These are phyloP conservation scores for Tetragnatha versicolor DNA, from an alignment of 1,140 invertebrate species.

Conservation along the genomic window DNA sequence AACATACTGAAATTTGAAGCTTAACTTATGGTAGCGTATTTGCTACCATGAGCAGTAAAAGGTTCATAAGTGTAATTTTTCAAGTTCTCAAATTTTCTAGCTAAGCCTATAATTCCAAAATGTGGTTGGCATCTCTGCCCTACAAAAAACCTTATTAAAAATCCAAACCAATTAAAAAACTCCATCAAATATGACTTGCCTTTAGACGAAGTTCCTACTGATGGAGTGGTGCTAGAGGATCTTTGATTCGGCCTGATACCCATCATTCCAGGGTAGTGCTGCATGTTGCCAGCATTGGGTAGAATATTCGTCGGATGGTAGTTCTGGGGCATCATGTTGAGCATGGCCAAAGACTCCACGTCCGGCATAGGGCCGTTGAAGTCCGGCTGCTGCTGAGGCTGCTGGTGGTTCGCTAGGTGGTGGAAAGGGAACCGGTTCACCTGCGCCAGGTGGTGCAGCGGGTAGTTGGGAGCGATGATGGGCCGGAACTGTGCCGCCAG, in stretches of 20 bases:
- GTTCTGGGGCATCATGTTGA: slow-evolving; percentile 42
- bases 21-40: too few relatives aligned
- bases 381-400: slow-evolving; percentile 55
- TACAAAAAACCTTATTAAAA: too few relatives aligned
- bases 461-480: slow-evolving; percentile 23
- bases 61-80: too few relatives aligned
- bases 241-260: slow-evolving; percentile 48
- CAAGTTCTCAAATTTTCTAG: too few relatives aligned
- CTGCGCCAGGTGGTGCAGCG: slow-evolving; percentile 59
- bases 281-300: slow-evolving; percentile 31
- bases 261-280: slow-evolving; percentile 42
- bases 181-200: slow-evolving; percentile 20
- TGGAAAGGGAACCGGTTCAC: slow-evolving; percentile 41
- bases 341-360: slow-evolving; percentile 31
- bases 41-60: too few relatives aligned
- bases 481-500: slow-evolving; percentile 41
- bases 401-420: slow-evolving; percentile 54
- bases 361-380: slow-evolving; percentile 29
- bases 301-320: slow-evolving; percentile 18
- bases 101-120: too few relatives aligned
- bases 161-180: too few relatives aligned
- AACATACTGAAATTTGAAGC: too few relatives aligned
- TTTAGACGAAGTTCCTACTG: slow-evolving; percentile 56
- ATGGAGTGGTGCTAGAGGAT: slow-evolving; percentile 51
- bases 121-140: too few relatives aligned